Evolutionary conservation across 1,140 invertebrate species (phyloP).

Genomic region (Orius insidiosus): DNA sequence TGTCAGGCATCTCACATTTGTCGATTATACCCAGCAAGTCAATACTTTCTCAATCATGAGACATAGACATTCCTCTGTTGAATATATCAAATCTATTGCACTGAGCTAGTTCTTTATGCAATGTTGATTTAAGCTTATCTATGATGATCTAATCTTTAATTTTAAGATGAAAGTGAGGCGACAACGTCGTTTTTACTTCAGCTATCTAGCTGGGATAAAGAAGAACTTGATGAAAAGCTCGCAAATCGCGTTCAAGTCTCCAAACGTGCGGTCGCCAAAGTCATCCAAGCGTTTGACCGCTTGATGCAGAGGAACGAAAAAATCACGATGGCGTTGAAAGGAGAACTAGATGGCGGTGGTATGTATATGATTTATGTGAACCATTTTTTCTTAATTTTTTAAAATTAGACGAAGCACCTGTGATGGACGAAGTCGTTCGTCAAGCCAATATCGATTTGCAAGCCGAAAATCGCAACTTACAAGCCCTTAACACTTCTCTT

Average conservation of each 20-base stretch:
- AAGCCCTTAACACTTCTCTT: constrained; percentile 79
- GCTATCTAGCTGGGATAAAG: constrained; percentile 95
- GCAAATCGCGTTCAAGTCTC: constrained; percentile 86
- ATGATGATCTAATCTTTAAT: neutral
- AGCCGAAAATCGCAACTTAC: constrained; percentile 76
- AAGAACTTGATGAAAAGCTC: constrained; percentile 88
- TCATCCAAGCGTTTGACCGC: constrained; percentile 89
- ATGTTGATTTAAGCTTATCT: neutral
- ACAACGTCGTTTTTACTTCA: constrained; percentile 92
- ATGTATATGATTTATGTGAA: constrained; percentile 3
- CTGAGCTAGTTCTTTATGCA: no score
- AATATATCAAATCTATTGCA: no score
- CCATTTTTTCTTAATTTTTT: neutral
- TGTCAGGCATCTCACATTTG: no score
- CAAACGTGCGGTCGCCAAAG: constrained; percentile 84
- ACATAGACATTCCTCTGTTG: no score
- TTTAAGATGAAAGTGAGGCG: constrained; percentile 84
- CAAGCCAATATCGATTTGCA: constrained; percentile 74
- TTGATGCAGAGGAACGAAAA: constrained; percentile 86
- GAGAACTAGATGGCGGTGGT: constrained; percentile 49
- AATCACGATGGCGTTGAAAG: constrained; percentile 72
- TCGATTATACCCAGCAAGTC: no score
- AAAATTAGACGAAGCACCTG: constrained; percentile 38
- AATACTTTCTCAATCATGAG: no score
- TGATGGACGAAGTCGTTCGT: constrained; percentile 62